These are phyloP conservation scores for Aphidoletes aphidimyza DNA, from an alignment of 2,888 invertebrate species.

Conservation along the genomic window DNA sequence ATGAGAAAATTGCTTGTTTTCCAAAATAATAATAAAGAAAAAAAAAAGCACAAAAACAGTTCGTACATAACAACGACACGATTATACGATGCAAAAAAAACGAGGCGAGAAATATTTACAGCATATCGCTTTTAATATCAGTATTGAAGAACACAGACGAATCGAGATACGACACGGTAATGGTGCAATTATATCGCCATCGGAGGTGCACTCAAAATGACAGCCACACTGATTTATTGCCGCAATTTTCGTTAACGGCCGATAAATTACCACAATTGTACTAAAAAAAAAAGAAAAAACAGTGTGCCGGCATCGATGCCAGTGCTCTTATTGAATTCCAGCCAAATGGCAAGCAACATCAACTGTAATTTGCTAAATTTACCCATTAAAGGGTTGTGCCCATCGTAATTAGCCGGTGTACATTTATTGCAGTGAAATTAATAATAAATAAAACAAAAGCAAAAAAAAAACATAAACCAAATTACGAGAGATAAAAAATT, in stretches of 20 bases:
- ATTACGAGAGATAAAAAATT: neutral
- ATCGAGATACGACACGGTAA: no score
- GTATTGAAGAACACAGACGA: no score
- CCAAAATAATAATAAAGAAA: neutral
- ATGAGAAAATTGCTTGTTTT: conserved; percentile 7
- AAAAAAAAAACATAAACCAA: neutral
- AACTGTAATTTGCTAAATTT: no score
- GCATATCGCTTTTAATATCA: no score
- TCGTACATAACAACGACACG: no score
- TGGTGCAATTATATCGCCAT: neutral
- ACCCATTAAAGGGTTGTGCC: neutral
- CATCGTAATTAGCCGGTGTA: neutral
- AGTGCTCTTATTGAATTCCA: no score
- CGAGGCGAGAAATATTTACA: no score
- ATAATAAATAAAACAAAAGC: neutral
- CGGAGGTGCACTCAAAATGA: conserved; percentile 6
- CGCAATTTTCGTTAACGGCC: neutral
- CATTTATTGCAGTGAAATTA: conserved; percentile 3
- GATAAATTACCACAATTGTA: conserved; percentile 29
- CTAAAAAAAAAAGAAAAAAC: no score
- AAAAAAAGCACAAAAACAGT: no score
- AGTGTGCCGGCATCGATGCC: no score
- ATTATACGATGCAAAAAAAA: no score
- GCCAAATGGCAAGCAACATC: no score
- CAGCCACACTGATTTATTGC: conserved; percentile 11